A percentile compares a stretch with the other conserved stretches of the same genome.
Evolutionary conservation across 1,140 invertebrate genomes (phyloP).

Genomic region (Stegodyphus mimosarum): DNA sequence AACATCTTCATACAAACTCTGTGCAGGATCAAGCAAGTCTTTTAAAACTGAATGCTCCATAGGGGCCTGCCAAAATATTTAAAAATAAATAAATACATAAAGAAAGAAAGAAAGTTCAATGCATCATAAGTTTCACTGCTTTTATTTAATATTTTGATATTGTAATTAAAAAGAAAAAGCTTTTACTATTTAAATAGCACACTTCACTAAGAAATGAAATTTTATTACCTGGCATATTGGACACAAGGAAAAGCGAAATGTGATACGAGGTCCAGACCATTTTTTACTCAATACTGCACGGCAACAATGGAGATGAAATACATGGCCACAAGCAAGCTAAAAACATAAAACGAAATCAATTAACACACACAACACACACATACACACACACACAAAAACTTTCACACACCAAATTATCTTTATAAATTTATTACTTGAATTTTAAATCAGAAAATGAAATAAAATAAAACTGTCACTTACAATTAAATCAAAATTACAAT

Average conservation of each 20-base stretch:
- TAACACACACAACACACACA: no score
- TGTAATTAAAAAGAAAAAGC: background rate
- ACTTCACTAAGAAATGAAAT: background rate
- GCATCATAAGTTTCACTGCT: no score
- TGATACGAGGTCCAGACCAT: constrained; percentile 95
- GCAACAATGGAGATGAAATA: constrained; percentile 95
- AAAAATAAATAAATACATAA: background rate
- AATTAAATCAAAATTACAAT: no score
- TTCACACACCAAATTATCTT: no score
- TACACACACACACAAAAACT: no score
- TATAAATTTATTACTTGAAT: background rate
- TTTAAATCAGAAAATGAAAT: constrained; percentile 5
- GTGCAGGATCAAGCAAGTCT: constrained; percentile 83
- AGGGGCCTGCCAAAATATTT: constrained; percentile 72
- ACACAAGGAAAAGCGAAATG: constrained; percentile 94
- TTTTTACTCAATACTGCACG: constrained; percentile 84
- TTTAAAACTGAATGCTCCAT: constrained; percentile 85
- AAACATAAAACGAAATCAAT: constrained; percentile 16
- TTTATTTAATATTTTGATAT: no score
- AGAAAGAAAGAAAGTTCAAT: background rate
- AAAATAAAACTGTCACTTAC: background rate
- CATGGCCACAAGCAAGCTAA: constrained; percentile 92
- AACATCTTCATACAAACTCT: constrained; percentile 88
- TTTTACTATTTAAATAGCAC: background rate
- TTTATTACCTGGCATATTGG: constrained; percentile 92